phyloP scores from a whole-genome alignment of 2,113 vertebrate genomes.

The Gymnorhina tibicen region DNA sequence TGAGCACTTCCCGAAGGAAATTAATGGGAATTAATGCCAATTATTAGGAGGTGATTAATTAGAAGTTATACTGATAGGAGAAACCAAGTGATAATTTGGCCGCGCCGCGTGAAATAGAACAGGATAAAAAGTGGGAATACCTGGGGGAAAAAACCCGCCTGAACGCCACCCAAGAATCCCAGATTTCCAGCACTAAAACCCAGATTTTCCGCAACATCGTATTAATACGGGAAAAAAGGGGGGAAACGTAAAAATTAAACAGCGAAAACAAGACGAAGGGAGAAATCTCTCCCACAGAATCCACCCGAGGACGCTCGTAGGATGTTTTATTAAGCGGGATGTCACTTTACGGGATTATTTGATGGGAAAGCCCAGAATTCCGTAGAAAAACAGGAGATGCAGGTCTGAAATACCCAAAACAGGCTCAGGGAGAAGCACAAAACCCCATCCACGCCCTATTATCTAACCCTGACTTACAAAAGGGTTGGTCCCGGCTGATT shows the following conservation, averaged over 20 bases:
- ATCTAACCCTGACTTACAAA: not conserved
- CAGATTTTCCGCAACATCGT: not conserved
- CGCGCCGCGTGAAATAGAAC: rapidly evolving
- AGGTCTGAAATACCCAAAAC: not conserved
- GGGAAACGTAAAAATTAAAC: rapidly evolving
- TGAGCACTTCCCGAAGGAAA: not conserved
- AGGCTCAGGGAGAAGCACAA: not conserved
- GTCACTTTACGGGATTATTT: not conserved
- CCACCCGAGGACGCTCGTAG: not conserved
- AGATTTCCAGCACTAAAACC: not conserved
- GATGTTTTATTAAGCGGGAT: not conserved
- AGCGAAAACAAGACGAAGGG: not conserved
- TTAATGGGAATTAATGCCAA: not conserved
- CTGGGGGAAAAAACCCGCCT: not conserved
- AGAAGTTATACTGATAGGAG: rapidly evolving
- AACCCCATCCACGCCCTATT: not conserved
- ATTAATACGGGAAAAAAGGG: rapidly evolving
- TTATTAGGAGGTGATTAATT: not conserved
- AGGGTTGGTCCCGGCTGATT: not conserved
- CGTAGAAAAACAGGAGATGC: not conserved
- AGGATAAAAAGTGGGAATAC: not conserved
- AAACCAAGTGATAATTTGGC: not conserved
- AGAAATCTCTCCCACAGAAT: not conserved
- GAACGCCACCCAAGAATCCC: too few species aligned
- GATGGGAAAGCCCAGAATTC: not conserved